Conservation (phyloP, 1,140 invertebrate genomes). For the Yoshiicerus persimilis region DNA sequence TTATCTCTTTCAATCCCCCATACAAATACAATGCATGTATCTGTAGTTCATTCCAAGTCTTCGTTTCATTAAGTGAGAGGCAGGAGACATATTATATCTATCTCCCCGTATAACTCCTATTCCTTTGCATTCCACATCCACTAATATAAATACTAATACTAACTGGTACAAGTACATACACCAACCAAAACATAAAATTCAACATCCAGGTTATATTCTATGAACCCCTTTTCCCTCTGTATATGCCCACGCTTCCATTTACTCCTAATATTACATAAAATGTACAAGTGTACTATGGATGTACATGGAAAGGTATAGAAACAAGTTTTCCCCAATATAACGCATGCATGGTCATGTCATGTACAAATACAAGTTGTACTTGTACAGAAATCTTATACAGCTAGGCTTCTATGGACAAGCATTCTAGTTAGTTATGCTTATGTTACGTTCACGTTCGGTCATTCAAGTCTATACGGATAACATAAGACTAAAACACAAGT, state of each 20-base stretch:
- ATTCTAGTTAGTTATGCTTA: neutral
- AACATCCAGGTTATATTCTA: neutral
- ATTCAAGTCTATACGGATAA: too few relatives aligned
- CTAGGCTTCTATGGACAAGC: too few relatives aligned
- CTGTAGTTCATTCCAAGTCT: too few relatives aligned
- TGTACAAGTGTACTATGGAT: neutral
- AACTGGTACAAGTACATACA: neutral
- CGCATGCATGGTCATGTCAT: neutral
- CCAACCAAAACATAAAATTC: neutral
- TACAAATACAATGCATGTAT: too few relatives aligned
- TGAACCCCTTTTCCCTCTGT: neutral
- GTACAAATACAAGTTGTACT: too few relatives aligned
- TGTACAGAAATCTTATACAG: neutral
- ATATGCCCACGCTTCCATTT: neutral
- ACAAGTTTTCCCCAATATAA: neutral
- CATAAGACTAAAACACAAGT: too few relatives aligned
- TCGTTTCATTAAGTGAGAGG: neutral
- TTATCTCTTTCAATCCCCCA: neutral
- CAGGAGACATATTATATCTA: neutral
- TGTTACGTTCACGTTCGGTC: too few relatives aligned
- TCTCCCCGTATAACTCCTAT: neutral
- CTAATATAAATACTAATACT: neutral
- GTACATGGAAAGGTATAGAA: neutral
- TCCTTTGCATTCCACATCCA: neutral
- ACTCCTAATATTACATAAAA: neutral